Evolutionary conservation across 2,888 invertebrate species (phyloP).

Genomic region (Tanypteryx hageni): DNA sequence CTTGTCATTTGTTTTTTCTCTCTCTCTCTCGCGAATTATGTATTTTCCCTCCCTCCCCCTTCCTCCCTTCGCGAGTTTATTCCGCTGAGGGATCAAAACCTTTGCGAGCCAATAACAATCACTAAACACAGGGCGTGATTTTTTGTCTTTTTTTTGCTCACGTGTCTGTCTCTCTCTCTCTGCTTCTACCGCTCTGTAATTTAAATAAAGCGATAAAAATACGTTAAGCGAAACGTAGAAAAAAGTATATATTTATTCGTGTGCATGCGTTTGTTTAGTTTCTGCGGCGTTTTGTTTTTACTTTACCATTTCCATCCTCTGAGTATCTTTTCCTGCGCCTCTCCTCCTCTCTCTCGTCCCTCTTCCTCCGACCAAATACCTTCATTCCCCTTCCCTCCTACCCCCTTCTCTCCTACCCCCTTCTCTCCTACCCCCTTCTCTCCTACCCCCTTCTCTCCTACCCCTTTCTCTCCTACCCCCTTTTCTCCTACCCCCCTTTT

Average conservation of each 20-base stretch:
- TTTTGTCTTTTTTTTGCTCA: neutral
- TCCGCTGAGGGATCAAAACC: conserved; percentile 18
- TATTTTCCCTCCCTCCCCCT: neutral
- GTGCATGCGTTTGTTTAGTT: neutral
- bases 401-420: neutral
- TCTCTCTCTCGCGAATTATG: neutral
- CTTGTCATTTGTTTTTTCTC: neutral
- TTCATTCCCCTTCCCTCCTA: neutral
- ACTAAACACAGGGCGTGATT: conserved; percentile 21
- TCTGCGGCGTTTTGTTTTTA: neutral
- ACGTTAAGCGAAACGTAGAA: neutral
- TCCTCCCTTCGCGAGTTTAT: neutral
- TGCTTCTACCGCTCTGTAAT: neutral
- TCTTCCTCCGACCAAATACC: neutral
- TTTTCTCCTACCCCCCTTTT: neutral
- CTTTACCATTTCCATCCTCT: too few species aligned
- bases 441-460: neutral
- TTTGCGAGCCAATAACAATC: conserved; percentile 24
- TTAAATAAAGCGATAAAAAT: neutral
- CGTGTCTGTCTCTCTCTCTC: neutral
- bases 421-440: neutral
- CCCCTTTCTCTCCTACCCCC: too few species aligned
- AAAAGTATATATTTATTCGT: neutral
- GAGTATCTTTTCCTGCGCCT: neutral
- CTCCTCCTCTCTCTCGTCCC: neutral